Base-by-base conservation (phyloP, 2,888 invertebrate genomes). In the Perdita meconis region DNA sequence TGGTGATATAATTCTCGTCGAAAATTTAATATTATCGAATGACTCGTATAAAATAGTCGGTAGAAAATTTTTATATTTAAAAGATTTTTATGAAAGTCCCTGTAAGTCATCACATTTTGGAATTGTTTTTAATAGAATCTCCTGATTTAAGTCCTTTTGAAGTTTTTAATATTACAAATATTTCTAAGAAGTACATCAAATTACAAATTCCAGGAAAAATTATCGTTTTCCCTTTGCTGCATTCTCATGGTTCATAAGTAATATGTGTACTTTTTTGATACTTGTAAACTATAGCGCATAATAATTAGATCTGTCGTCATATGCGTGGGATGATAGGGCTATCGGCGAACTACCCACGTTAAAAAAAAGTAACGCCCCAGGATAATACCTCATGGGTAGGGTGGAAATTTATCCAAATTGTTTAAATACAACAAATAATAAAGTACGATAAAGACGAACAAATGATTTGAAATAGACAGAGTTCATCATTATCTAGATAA, bases 291-390 rank as follows among this genome's bases (percentile, higher is more conserved):
- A n/a, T n/a, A n/a, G n/a, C 13, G 42, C 16, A 6, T 42, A 42
- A n/a, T 40, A 40, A 42, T 8, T 16, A n/a, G n/a, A n/a, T 42
- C 42, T 16, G 6, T 16, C 16, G 16, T 16, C 42, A 0, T 16
- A 51, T 51, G n/a, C 26, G 50, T 51, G 50, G 50, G 50, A 26
- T 24, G 50, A 51, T 51, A 51, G 22, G 50, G 50, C 50, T 51
- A 51, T 22, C 24, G 50, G 50, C 50, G 24, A 51, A 51, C 50
- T 51, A 51, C 50, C 50, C 12, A 24, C 13, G 0, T 22, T n/a
- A n/a, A n/a, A n/a, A n/a, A n/a, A n/a, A n/a, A n/a, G n/a, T n/a
- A n/a, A n/a, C 50, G 26, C 22, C 13, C 50, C 50, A 22, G 12
- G 50, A 24, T 51, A 51, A 26, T 51, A 51, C 26, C 50, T 13